These are phyloP conservation scores for Kryptopterus vitreolus DNA, from an alignment of 2,797 vertebrate genomes.

Conservation along the genomic window DNA sequence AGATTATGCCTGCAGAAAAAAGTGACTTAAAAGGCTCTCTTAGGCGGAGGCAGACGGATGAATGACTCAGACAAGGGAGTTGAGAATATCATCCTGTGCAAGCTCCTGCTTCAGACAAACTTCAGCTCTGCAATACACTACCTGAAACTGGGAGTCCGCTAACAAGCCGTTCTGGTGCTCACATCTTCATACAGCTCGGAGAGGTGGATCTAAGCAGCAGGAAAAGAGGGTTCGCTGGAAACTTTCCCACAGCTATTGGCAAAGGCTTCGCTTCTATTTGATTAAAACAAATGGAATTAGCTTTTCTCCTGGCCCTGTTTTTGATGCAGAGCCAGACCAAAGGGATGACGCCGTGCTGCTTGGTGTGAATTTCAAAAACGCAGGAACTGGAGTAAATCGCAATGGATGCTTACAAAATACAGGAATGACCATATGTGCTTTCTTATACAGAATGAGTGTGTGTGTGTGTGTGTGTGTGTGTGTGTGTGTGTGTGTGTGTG, in stretches of 20 bases:
- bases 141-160: constrained; percentile 11
- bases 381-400: constrained; percentile 15
- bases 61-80: constrained; percentile 21
- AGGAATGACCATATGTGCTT: not conserved
- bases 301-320: constrained; percentile 51
- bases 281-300: constrained; percentile 70
- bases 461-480: not conserved
- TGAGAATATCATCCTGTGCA: constrained; percentile 10
- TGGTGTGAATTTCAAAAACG: constrained; percentile 15
- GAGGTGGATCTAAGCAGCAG: constrained; percentile 16
- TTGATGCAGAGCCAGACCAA: not conserved
- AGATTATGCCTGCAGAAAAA: constrained; percentile 30
- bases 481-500: not conserved
- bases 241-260: constrained; percentile 73
- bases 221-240: constrained; percentile 62
- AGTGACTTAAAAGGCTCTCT: constrained; percentile 32
- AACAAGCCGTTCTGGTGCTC: constrained; percentile 15
- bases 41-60: constrained; percentile 11
- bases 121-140: constrained; percentile 7
- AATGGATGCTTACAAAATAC: not conserved
- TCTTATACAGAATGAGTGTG: not conserved
- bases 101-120: constrained; percentile 9
- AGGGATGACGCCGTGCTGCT: not conserved
- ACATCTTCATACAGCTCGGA: constrained; percentile 27
- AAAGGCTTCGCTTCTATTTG: constrained; percentile 71